Conservation (phyloP, 1,140 invertebrate species). For the Euura lappo region DNA sequence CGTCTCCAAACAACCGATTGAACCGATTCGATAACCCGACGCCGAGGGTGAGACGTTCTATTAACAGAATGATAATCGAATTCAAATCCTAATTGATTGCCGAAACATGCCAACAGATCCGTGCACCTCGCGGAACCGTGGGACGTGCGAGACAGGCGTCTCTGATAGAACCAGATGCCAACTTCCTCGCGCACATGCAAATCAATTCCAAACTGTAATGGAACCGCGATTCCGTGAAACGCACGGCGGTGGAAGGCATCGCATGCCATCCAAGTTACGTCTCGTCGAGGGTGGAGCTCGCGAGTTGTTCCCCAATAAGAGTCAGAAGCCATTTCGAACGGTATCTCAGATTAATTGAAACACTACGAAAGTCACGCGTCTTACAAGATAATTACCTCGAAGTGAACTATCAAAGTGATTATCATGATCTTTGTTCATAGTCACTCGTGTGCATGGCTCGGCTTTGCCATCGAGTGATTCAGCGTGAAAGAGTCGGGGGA, state of each 20-base stretch:
- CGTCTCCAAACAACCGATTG: background rate
- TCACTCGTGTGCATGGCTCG: too few relatives aligned
- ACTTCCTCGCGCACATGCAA: conserved; percentile 4
- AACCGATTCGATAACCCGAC: background rate
- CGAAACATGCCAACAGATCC: conserved; percentile 1
- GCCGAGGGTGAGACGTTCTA: background rate
- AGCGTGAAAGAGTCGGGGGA: too few relatives aligned
- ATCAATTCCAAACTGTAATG: conserved; percentile 5
- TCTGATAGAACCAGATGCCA: conserved; percentile 1
- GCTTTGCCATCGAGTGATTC: too few relatives aligned
- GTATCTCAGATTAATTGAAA: background rate
- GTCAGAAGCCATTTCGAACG: background rate
- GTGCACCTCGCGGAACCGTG: background rate
- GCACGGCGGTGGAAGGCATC: conserved; percentile 1
- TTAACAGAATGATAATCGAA: background rate
- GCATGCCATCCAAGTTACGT: background rate
- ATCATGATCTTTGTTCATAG: too few relatives aligned
- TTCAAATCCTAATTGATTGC: conserved; percentile 3
- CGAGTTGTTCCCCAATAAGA: conserved; percentile 2
- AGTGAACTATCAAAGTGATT: too few relatives aligned
- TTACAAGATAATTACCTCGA: background rate
- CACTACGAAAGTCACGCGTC: background rate
- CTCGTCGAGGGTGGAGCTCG: background rate
- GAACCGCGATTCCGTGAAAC: conserved; percentile 1
- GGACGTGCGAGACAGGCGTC: background rate